These are phyloP conservation scores for Sipha maydis DNA, from an alignment of 2,888 invertebrate genomes.

Conservation along the genomic window DNA sequence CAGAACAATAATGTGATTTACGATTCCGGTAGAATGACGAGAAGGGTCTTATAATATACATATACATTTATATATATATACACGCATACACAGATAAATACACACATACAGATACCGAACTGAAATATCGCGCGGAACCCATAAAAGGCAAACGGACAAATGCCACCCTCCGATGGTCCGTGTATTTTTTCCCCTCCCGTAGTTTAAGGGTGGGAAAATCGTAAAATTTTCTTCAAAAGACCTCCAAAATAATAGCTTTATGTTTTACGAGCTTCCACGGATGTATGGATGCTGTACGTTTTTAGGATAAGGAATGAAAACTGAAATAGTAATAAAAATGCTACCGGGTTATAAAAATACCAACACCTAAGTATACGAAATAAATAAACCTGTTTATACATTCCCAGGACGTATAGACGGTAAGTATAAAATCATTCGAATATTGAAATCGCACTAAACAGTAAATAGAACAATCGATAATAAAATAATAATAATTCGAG, in stretches of 20 bases:
- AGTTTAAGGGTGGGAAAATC: conserved; percentile 45
- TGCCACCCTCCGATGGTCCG: conserved; percentile 33
- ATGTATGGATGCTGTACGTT: conserved; percentile 33
- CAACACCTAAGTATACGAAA: conserved; percentile 48
- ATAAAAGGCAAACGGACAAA: conserved; percentile 58
- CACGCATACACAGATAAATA: too few species aligned
- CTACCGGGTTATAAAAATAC: conserved; percentile 54
- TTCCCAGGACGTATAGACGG: conserved; percentile 14
- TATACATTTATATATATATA: conserved; percentile 2
- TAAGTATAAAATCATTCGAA: conserved; percentile 28
- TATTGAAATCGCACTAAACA: conserved; percentile 43
- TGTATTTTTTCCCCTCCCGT: conserved; percentile 29
- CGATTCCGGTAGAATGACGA: conserved; percentile 55
- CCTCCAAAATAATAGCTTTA: conserved; percentile 59
- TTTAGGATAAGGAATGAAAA: conserved; percentile 56
- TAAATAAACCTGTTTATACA: conserved; percentile 60
- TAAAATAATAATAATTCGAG: background rate
- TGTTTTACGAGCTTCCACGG: conserved; percentile 50
- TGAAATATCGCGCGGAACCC: conserved; percentile 46
- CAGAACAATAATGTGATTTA: conserved; percentile 62
- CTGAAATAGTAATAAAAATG: conserved; percentile 57
- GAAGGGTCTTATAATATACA: conserved; percentile 42
- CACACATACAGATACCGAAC: background rate
- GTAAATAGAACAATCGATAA: background rate
- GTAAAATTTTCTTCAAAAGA: conserved; percentile 57